Evolutionary conservation across 2,888 invertebrate species (phyloP).

Genomic region (Eustalomyia histrio): DNA sequence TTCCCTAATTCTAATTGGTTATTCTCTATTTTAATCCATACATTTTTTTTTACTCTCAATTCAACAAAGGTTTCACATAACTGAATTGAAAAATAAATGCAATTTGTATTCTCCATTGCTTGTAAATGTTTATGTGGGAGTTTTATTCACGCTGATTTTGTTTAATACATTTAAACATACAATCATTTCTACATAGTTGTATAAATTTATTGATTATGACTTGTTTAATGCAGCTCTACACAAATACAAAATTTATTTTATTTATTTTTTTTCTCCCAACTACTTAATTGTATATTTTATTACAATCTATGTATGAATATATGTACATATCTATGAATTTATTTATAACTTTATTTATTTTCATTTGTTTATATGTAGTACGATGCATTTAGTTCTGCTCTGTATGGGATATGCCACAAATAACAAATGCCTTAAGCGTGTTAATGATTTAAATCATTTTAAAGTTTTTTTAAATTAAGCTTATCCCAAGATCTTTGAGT

Average conservation of each 20-base stretch:
- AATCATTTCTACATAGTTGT: not conserved
- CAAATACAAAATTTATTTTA: not conserved
- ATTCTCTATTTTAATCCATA: too few relatives aligned
- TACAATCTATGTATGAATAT: too few relatives aligned
- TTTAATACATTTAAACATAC: conserved; percentile 3
- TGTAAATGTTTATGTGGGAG: conserved; percentile 42
- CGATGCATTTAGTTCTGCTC: not conserved
- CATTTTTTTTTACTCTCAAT: not conserved
- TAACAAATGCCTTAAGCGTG: not conserved
- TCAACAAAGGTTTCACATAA: not conserved
- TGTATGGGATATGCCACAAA: not conserved
- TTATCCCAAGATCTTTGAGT: not conserved
- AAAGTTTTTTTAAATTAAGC: not conserved
- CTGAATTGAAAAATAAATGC: not conserved
- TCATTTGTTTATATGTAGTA: not conserved
- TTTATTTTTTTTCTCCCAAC: too few relatives aligned
- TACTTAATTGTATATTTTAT: too few relatives aligned
- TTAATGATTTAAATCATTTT: not conserved
- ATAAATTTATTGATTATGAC: conserved; percentile 34
- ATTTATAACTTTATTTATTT: conserved; percentile 37
- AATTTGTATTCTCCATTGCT: conserved; percentile 1
- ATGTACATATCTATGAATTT: conserved; percentile 6
- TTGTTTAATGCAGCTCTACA: not conserved
- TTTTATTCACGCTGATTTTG: conserved; percentile 43
- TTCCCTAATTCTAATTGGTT: too few relatives aligned